phyloP scores from a whole-genome alignment of 2,888 invertebrate species.

The Nemoura dubitans region DNA sequence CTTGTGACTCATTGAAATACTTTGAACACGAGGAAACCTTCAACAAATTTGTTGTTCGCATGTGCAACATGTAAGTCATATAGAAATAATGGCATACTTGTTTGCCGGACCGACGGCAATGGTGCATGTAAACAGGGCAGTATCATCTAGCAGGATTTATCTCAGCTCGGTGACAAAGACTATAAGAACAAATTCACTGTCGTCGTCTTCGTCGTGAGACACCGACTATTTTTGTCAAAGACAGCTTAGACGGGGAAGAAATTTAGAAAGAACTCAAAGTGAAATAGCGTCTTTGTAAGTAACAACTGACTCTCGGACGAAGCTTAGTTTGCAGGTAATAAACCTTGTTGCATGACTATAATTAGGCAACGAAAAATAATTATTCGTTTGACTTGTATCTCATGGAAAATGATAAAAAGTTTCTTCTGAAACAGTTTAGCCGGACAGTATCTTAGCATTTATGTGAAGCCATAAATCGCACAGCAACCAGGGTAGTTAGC shows the following conservation, averaged over 20 bases:
- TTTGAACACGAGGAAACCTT: background rate
- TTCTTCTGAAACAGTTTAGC: background rate
- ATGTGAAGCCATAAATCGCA: constrained; percentile 19
- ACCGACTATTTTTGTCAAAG: background rate
- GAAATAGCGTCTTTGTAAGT: background rate
- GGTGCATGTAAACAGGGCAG: background rate
- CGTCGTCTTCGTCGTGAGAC: background rate
- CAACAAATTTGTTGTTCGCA: background rate
- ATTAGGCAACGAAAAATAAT: constrained; percentile 3
- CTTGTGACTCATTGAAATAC: background rate
- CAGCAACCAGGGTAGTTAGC: constrained; percentile 35
- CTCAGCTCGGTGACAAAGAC: background rate
- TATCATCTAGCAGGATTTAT: background rate
- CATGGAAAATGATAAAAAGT: background rate
- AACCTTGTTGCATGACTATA: background rate
- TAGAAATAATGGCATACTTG: background rate
- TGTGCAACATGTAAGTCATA: background rate
- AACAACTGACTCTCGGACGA: background rate
- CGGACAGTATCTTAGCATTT: constrained; percentile 12
- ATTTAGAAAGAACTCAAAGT: background rate
- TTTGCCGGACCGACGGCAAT: background rate
- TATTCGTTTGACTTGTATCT: background rate
- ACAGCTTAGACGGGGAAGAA: background rate
- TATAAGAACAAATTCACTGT: background rate
- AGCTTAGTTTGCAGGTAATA: background rate